Conservation (phyloP, 2,797 vertebrate species). For the Hozukius guyotensis region DNA sequence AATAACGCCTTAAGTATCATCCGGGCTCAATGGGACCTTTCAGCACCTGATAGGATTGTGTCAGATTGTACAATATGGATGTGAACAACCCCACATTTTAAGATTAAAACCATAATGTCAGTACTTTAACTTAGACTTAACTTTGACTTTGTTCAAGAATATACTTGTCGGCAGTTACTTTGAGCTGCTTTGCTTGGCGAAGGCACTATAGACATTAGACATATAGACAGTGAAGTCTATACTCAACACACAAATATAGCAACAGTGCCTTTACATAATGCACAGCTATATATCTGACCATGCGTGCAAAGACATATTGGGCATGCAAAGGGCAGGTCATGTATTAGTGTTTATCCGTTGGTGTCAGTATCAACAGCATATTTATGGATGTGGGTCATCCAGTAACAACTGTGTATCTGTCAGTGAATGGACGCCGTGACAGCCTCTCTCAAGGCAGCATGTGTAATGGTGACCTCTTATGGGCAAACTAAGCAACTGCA, state of each 20-base stretch:
- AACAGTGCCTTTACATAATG: conserved; percentile 16
- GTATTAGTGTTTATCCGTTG: neutral
- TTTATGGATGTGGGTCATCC: conserved; percentile 12
- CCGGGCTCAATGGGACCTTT: neutral
- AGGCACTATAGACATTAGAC: neutral
- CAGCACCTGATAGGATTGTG: neutral
- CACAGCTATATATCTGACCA: conserved; percentile 1
- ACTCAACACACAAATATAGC: conserved; percentile 1
- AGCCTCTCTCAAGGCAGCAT: neutral
- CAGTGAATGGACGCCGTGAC: neutral
- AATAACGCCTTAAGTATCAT: neutral
- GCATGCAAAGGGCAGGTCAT: conserved; percentile 1
- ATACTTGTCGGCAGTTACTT: neutral
- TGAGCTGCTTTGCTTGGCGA: neutral
- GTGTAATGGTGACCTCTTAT: conserved; percentile 32
- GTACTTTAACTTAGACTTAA: neutral
- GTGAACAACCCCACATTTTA: neutral
- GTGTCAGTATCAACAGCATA: conserved; percentile 43
- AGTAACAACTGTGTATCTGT: neutral
- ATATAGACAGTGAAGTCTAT: neutral
- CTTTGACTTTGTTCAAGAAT: neutral
- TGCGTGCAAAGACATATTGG: neutral
- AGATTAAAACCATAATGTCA: neutral
- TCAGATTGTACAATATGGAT: neutral
- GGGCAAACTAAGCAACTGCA: conserved; percentile 24